These are phyloP conservation scores for Connochaetes taurinus DNA, from an alignment of 2,113 vertebrate species.

Conservation along the genomic window DNA sequence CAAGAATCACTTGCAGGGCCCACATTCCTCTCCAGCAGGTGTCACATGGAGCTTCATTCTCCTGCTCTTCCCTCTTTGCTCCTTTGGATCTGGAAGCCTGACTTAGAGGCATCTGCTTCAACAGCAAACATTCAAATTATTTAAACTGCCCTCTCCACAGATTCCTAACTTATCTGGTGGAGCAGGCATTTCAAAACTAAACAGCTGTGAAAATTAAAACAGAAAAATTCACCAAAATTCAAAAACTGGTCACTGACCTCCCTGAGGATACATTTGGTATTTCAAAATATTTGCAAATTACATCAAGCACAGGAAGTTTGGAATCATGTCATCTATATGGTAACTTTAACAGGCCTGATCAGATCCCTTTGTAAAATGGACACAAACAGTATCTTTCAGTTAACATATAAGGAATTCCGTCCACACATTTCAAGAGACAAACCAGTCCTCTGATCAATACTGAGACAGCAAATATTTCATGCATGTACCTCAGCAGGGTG, in stretches of 20 bases:
- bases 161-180: neutral
- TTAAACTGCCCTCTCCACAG: neutral
- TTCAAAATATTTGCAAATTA: conserved; percentile 9
- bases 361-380: neutral
- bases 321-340: neutral
- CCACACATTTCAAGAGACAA: neutral
- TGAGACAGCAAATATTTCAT: conserved; percentile 23
- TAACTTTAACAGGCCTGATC: neutral
- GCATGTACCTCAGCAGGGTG: neutral
- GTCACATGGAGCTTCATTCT: neutral
- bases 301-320: neutral
- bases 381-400: neutral
- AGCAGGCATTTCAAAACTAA: neutral
- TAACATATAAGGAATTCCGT: neutral
- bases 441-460: neutral
- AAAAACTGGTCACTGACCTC: neutral
- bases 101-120: neutral
- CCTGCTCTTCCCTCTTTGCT: neutral
- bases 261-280: neutral
- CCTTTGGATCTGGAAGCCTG: neutral
- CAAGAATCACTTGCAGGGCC: neutral
- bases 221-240: conserved; percentile 22
- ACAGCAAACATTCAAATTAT: neutral
- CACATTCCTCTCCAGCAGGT: neutral
- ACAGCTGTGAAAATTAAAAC: neutral